Evolutionary conservation across 2,888 invertebrate species (phyloP).

Genomic region (Atethmia centrago): DNA sequence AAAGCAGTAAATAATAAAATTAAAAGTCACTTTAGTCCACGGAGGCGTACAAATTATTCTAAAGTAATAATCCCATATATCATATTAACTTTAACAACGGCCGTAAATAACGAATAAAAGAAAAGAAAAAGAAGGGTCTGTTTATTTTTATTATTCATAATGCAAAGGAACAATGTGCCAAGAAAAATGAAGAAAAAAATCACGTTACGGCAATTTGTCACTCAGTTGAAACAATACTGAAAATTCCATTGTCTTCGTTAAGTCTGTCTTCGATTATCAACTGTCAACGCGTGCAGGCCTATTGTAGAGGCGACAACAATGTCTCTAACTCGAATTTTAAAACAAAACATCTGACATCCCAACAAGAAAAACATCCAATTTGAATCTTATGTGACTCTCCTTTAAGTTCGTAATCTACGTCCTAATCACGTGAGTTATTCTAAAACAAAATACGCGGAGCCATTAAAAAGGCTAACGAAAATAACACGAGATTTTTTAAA

Average conservation of each 20-base stretch:
- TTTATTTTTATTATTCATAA: constrained; percentile 71
- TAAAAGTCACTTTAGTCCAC: constrained; percentile 80
- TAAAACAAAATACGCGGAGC: constrained; percentile 65
- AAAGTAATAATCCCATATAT: constrained; percentile 81
- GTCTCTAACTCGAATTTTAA: constrained; percentile 66
- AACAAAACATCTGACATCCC: constrained; percentile 57
- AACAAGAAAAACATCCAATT: constrained; percentile 49
- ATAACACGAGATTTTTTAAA: constrained; percentile 78
- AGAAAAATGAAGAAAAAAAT: constrained; percentile 72
- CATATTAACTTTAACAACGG: constrained; percentile 77
- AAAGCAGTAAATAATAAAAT: constrained; percentile 85
- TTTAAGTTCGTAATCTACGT: constrained; percentile 57
- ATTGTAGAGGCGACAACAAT: constrained; percentile 85
- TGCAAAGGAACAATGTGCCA: constrained; percentile 75
- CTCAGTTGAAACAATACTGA: constrained; percentile 78
- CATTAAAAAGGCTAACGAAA: constrained; percentile 79
- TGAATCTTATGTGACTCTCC: constrained; percentile 59
- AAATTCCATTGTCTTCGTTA: constrained; percentile 80
- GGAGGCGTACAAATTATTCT: constrained; percentile 78
- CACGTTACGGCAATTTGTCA: constrained; percentile 83
- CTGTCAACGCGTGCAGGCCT: constrained; percentile 83
- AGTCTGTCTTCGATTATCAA: constrained; percentile 79
- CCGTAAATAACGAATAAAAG: constrained; percentile 78
- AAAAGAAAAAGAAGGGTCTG: constrained; percentile 67
- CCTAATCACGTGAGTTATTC: constrained; percentile 67